These are phyloP conservation scores for Paradoxurus hermaphroditus DNA, from an alignment of 2,113 vertebrate genomes.

Conservation along the genomic window DNA sequence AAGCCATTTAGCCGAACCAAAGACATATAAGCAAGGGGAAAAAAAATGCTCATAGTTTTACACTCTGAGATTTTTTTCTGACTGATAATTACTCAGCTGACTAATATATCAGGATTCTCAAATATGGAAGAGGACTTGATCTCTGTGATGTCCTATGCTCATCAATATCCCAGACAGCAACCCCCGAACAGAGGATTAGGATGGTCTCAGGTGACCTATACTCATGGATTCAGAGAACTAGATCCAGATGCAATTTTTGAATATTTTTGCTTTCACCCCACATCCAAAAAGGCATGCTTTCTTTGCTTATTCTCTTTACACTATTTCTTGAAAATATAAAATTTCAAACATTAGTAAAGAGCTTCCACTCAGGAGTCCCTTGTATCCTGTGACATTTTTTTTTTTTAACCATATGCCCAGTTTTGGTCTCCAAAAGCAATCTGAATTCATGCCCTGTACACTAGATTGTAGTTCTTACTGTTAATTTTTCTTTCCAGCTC, in stretches of 20 bases:
- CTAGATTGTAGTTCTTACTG: not conserved
- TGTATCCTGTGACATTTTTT: not conserved
- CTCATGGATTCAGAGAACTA: not conserved
- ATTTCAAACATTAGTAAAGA: not conserved
- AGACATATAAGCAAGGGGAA: not conserved
- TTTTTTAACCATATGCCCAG: not conserved
- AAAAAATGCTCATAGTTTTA: not conserved
- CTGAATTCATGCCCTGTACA: not conserved
- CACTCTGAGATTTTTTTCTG: not conserved
- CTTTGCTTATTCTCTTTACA: not conserved
- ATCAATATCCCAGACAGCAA: not conserved
- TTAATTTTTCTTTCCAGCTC: not conserved
- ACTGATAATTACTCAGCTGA: not conserved
- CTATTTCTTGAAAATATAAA: not conserved
- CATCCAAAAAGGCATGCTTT: not conserved
- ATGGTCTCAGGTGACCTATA: not conserved
- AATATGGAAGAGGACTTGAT: not conserved
- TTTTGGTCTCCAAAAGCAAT: not conserved
- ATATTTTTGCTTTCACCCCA: not conserved
- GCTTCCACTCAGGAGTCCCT: not conserved
- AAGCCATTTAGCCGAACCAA: not conserved
- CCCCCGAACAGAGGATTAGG: fast-evolving
- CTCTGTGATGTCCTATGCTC: not conserved
- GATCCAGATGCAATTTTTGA: not conserved
- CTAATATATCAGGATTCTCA: not conserved